Evolutionary conservation across 1,140 invertebrate species (phyloP), one percentile per base, ranked within the genome.

Genomic region (Lepidostoma basale): DNA sequence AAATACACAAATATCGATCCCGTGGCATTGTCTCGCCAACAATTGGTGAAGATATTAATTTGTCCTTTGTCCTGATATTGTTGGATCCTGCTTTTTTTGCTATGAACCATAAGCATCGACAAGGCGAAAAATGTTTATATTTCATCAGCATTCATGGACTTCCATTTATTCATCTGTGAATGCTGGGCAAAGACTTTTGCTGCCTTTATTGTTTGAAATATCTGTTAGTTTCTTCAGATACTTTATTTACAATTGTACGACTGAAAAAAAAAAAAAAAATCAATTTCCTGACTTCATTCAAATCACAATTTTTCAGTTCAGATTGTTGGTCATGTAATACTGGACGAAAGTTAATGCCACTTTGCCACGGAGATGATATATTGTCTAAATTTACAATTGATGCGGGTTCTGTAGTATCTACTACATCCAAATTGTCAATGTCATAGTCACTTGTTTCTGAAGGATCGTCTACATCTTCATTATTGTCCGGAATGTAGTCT

Each of bases 41-140:
- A n/a, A n/a, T n/a, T n/a, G n/a, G n/a, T n/a, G n/a, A n/a, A n/a
- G n/a, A n/a, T n/a, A n/a, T n/a, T n/a, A n/a, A n/a, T n/a, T n/a
- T n/a, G n/a, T n/a, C n/a, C n/a, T n/a, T n/a, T n/a, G 44, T 20
- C 44, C 44, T n/a, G 10, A 20, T 45, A 45, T 45, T 45, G 44
- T 10, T 20, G n/a, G 44, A 45, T 45, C 20, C 12, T 20, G 18
- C 44, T 22, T 45, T 45, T 45, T 20, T 45, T 45, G 22, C 44
- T 45, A 20, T 10, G n/a, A 16, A 22, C 44, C 44, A 45, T 45
- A 45, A 45, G 44, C 44, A 45, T 45, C n/a, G 14, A 20, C 44
- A 45, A 20, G n/a, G 44, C 16, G 10, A 45, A 20, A 22, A 45
- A 45, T 22, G 22, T 5, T 10, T 20, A 18, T 10, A 45, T 45